Conservation (phyloP, 2,113 vertebrate genomes). For the Procavia capensis region DNA sequence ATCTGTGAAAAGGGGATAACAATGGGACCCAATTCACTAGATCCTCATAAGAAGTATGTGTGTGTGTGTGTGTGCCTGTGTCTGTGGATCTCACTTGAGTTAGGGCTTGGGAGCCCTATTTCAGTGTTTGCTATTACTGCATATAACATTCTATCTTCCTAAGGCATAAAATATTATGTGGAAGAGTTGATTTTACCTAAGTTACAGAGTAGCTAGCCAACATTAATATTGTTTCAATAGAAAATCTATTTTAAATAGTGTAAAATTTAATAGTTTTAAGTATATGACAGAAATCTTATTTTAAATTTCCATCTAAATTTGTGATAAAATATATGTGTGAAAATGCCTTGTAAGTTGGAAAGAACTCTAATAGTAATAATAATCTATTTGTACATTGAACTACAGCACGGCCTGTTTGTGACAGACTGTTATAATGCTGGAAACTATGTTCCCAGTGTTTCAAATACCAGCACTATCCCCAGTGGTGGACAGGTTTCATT, state of each 20-base stretch:
- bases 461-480: too few relatives aligned
- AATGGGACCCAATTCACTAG: not conserved
- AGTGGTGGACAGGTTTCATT: too few relatives aligned
- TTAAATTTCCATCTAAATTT: constrained; percentile 16
- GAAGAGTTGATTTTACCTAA: not conserved
- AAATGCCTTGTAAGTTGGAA: not conserved
- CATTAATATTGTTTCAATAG: not conserved
- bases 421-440: too few relatives aligned
- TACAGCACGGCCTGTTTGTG: too few relatives aligned
- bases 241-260: not conserved
- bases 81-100: too few relatives aligned
- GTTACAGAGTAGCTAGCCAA: not conserved
- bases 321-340: not conserved
- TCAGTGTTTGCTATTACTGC: not conserved
- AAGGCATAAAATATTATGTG: not conserved
- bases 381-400: not conserved
- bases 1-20: not conserved
- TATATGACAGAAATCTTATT: not conserved
- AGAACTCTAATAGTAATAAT: not conserved
- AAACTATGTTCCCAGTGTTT: too few relatives aligned
- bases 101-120: not conserved
- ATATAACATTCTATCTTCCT: not conserved
- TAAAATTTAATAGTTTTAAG: not conserved
- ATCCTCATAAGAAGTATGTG: not conserved
- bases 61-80: too few relatives aligned